Conservation (phyloP, 1,140 invertebrate genomes). For the Philopotamus ludificatus region DNA sequence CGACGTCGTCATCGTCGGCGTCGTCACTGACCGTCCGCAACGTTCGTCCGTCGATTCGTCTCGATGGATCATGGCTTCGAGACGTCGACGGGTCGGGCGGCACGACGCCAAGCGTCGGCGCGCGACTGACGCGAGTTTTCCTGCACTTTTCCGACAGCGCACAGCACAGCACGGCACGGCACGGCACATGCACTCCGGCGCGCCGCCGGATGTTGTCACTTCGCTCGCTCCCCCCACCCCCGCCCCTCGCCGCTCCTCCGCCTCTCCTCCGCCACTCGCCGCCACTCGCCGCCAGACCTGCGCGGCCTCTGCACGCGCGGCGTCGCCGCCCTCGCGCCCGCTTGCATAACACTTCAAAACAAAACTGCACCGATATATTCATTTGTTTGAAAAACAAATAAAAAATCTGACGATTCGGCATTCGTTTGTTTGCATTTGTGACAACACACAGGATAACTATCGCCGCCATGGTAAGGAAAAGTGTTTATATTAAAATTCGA, state of each 20-base stretch:
- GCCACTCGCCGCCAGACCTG: slow-evolving; percentile 2
- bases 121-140: background rate
- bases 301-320: background rate
- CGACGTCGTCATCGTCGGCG: too few relatives aligned
- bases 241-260: background rate
- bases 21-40: background rate
- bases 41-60: background rate
- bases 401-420: too few relatives aligned
- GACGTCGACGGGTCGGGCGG: background rate
- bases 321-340: background rate
- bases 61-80: background rate
- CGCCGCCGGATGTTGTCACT: background rate
- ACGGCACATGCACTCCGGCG: background rate
- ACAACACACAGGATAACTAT: too few relatives aligned
- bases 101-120: background rate
- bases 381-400: background rate
- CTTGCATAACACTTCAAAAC: background rate
- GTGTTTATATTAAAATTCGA: too few relatives aligned
- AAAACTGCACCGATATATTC: too few relatives aligned
- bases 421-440: too few relatives aligned
- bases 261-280: background rate
- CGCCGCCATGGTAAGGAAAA: too few relatives aligned
- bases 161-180: too few relatives aligned
- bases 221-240: background rate
- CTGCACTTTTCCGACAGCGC: too few relatives aligned